These are phyloP conservation scores for Pogonocichla stellata DNA, from an alignment of 2,113 vertebrate genomes.

Conservation along the genomic window DNA sequence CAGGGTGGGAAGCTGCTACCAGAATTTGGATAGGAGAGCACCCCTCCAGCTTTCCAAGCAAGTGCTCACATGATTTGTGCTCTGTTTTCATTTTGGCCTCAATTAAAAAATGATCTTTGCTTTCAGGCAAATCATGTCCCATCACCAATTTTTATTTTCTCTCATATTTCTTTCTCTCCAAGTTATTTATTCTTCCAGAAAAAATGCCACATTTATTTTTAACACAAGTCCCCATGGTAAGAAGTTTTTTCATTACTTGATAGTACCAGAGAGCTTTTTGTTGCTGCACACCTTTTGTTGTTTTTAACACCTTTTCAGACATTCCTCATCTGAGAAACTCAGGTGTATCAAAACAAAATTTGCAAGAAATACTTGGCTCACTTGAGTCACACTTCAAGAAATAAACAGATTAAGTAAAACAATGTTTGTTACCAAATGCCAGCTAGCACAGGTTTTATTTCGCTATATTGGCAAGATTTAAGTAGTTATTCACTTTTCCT, in stretches of 20 bases:
- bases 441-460: neutral
- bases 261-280: neutral
- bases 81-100: neutral
- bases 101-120: neutral
- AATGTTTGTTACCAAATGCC: neutral
- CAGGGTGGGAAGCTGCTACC: neutral
- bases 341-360: neutral
- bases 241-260: neutral
- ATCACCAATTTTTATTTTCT: neutral
- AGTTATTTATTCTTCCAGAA: neutral
- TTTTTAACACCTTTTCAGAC: neutral
- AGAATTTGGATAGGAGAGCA: neutral
- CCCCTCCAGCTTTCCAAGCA: neutral
- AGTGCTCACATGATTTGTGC: neutral
- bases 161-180: neutral
- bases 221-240: neutral
- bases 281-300: neutral
- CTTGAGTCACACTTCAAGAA: neutral
- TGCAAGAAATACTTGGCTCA: neutral
- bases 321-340: neutral
- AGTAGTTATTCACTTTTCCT: neutral
- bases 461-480: neutral
- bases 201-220: neutral
- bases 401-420: neutral
- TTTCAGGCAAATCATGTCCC: neutral